Conservation (phyloP, 2,888 invertebrate species). For the Osedax frankpressi region DNA sequence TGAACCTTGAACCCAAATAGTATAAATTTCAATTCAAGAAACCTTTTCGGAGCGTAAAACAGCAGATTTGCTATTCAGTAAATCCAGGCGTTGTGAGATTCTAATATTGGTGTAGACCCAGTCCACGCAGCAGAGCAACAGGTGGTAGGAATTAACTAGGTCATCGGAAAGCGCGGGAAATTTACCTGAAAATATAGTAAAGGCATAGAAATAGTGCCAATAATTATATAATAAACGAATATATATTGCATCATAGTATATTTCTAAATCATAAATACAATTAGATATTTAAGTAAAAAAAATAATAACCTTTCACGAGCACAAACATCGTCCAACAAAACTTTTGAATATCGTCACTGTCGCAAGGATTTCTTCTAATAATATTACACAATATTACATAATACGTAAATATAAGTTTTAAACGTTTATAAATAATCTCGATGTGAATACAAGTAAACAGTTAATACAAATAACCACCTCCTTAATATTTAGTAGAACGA, state of each 20-base stretch:
- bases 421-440: too few relatives aligned
- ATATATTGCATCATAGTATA: too few relatives aligned
- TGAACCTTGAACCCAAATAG: too few relatives aligned
- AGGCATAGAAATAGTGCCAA: too few relatives aligned
- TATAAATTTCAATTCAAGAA: too few relatives aligned
- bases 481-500: neutral
- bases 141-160: slow-evolving; percentile 81
- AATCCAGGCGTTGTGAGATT: slow-evolving; percentile 63
- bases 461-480: too few relatives aligned
- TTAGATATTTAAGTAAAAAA: too few relatives aligned
- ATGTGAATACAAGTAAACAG: too few relatives aligned
- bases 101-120: slow-evolving; percentile 75
- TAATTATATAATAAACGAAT: too few relatives aligned
- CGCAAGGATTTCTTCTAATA: slow-evolving; percentile 65
- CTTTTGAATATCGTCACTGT: slow-evolving; percentile 66
- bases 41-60: neutral
- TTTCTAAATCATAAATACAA: too few relatives aligned
- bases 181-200: slow-evolving; percentile 60
- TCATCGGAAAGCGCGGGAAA: slow-evolving; percentile 76
- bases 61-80: slow-evolving; percentile 54
- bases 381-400: too few relatives aligned
- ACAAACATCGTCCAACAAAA: slow-evolving; percentile 88
- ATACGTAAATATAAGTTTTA: too few relatives aligned
- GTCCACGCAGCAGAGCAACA: slow-evolving; percentile 79
- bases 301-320: slow-evolving; percentile 53